Evolutionary conservation across 2,888 invertebrate genomes (phyloP).

Genomic region (Andrena trimmerana): DNA sequence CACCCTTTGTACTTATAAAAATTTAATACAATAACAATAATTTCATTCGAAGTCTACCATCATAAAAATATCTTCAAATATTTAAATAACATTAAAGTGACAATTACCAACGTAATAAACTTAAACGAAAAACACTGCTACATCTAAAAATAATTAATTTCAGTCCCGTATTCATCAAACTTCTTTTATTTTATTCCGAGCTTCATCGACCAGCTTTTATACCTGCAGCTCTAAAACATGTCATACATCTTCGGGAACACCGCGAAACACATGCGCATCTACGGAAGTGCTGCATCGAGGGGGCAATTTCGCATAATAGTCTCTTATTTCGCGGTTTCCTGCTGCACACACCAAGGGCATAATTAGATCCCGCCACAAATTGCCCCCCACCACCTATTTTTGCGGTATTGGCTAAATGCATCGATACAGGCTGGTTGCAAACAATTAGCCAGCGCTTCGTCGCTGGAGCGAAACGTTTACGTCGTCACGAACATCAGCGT

Average conservation of each 20-base stretch:
- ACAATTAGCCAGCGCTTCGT: slow-evolving; percentile 37
- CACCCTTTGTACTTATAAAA: too few species aligned
- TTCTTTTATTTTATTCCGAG: too few species aligned
- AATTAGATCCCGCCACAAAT: slow-evolving; percentile 66
- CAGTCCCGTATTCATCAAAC: too few species aligned
- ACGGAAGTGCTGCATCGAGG: neutral
- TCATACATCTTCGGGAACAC: neutral
- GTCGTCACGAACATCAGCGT: neutral
- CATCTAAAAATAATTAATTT: too few species aligned
- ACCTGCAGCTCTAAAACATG: neutral
- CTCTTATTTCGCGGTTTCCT: slow-evolving; percentile 52
- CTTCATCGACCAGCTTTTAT: too few species aligned
- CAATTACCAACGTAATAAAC: too few species aligned
- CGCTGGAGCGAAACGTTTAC: slow-evolving; percentile 9
- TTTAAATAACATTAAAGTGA: too few species aligned
- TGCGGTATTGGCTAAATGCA: slow-evolving; percentile 65
- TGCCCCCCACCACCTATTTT: slow-evolving; percentile 38
- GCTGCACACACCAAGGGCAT: slow-evolving; percentile 53
- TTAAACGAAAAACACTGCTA: too few species aligned
- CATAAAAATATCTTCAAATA: too few species aligned
- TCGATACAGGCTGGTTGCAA: slow-evolving; percentile 50
- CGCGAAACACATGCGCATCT: neutral
- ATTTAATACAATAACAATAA: too few species aligned
- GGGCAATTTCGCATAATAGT: slow-evolving; percentile 43
- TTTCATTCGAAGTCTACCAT: too few species aligned